A percentile compares a stretch with the other conserved stretches of the same genome.
Conservation (phyloP, 2,888 invertebrate genomes). For the Crocallis elinguaria region DNA sequence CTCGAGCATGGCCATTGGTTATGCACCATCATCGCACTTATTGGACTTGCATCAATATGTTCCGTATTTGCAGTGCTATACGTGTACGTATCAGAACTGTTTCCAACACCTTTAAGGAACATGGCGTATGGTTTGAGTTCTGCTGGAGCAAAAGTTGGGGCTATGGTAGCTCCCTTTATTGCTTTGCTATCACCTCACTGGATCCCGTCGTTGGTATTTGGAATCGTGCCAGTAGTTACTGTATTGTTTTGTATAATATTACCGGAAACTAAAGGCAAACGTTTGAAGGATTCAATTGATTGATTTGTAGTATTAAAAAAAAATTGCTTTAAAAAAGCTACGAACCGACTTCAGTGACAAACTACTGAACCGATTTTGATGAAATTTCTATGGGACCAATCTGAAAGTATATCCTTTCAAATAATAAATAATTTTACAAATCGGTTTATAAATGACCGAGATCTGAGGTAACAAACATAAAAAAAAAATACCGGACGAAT, state of each 20-base stretch:
- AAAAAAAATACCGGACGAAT: too few relatives aligned
- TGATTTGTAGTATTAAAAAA: slow-evolving; percentile 1
- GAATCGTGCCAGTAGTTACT: slow-evolving; percentile 49
- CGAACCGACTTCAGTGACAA: too few relatives aligned
- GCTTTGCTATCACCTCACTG: slow-evolving; percentile 55
- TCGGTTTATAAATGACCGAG: too few relatives aligned
- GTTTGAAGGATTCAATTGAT: slow-evolving; percentile 50
- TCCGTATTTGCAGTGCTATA: slow-evolving; percentile 49
- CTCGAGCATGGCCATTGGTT: slow-evolving; percentile 48
- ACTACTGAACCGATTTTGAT: too few relatives aligned
- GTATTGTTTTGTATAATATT: slow-evolving; percentile 48
- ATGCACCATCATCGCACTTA: slow-evolving; percentile 48
- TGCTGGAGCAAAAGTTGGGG: slow-evolving; percentile 56
- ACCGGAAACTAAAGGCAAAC: slow-evolving; percentile 59
- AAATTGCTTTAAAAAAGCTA: too few relatives aligned
- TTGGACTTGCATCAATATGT: slow-evolving; percentile 48
- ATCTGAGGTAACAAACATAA: too few relatives aligned
- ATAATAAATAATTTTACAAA: too few relatives aligned
- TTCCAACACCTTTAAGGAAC: slow-evolving; percentile 59
- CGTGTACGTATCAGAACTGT: slow-evolving; percentile 59
- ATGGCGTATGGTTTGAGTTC: slow-evolving; percentile 58
- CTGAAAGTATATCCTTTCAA: too few relatives aligned
- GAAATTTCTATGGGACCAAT: too few relatives aligned
- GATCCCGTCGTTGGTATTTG: slow-evolving; percentile 59
- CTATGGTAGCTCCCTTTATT: slow-evolving; percentile 59